Base-by-base conservation (phyloP, 2,113 vertebrate genomes). In the Pomatostomus ruficeps region DNA sequence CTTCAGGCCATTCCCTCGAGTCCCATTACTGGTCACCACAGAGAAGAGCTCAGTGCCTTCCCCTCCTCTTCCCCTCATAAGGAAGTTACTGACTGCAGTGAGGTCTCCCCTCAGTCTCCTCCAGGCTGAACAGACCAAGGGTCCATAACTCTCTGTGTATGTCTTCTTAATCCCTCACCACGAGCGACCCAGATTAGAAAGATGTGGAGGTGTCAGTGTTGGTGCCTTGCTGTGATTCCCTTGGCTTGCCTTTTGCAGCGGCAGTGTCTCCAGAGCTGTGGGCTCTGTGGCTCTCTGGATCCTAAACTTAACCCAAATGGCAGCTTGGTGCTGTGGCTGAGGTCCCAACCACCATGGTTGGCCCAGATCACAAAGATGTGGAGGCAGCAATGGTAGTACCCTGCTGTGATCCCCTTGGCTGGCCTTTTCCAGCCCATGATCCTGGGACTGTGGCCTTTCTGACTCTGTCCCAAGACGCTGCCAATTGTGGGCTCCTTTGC, bases 1-100 rank as follows among this genome's bases (percentile, higher is more conserved):
- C 17, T 52, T 67, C 29, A 40, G 61, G 9, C 16, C 24, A 14
- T 45, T 59, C 7, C 11, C 12, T 74, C 0, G 0, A 7, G 28
- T 59, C 45, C 46, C 67, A 24, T 46, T n/a, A 46, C 3, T 52
- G 77, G 14, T 46, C 40, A 15, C 9, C 24, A 61, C 11, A 59
- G 52, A 40, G 40, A 14, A 33, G 23, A 58, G 24, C 67, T 74
- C 24, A 67, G 11, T 40, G 68, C 9, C 46, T 40, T 20, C 16
- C 33, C 13, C 15, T 59, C 24, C 21, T 66, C n/a, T 45, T 1
- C 46, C n/a, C 14, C 6, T 73, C 11, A 38, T 6, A 3, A 59
- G 11, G 11, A 59, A 67, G 9, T 14, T 52, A 6, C n/a, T 17
- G 38, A 22, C 68, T 40, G 28, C 38, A 40, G 1, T 19, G 38